phyloP scores from a whole-genome alignment of 2,113 vertebrate genomes.

The Thermophis baileyi region DNA sequence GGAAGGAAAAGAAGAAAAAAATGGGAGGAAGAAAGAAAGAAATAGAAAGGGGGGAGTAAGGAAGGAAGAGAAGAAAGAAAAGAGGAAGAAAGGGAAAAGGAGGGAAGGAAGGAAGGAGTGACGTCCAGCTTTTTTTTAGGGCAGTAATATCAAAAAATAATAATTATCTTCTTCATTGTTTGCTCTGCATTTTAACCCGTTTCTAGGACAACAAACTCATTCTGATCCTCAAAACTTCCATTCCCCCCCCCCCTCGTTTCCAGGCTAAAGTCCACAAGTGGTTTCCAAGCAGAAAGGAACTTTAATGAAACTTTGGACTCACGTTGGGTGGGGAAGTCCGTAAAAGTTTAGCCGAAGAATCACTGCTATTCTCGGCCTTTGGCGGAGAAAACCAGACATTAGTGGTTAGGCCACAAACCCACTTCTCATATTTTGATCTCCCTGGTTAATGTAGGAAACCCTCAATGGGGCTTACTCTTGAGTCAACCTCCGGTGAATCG shows the following conservation, averaged over 20 bases:
- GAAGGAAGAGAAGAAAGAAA: no score
- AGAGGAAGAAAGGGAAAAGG: no score
- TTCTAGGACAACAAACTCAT: background rate
- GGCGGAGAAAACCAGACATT: background rate
- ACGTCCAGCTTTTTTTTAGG: background rate
- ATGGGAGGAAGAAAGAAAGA: no score
- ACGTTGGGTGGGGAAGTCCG: background rate
- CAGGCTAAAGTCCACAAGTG: background rate
- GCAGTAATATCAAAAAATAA: background rate
- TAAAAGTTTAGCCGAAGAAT: background rate
- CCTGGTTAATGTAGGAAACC: background rate
- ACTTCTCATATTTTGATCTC: background rate
- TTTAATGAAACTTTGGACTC: background rate
- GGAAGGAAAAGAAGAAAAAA: no score
- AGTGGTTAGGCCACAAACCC: background rate
- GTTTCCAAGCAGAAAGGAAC: background rate
- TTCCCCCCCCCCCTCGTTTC: background rate
- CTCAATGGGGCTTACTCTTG: background rate
- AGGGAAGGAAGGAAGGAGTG: background rate
- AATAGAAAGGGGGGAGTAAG: no score
- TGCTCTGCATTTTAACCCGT: background rate
- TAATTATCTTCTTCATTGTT: rapidly evolving
- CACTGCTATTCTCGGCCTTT: background rate
- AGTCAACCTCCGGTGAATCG: background rate
- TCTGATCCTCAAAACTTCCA: background rate